A percentile compares a stretch with the other conserved stretches of the same genome.
Conservation (phyloP, 37 sponge, comb jelly and placozoan species). For the Tethya wilhelma region DNA sequence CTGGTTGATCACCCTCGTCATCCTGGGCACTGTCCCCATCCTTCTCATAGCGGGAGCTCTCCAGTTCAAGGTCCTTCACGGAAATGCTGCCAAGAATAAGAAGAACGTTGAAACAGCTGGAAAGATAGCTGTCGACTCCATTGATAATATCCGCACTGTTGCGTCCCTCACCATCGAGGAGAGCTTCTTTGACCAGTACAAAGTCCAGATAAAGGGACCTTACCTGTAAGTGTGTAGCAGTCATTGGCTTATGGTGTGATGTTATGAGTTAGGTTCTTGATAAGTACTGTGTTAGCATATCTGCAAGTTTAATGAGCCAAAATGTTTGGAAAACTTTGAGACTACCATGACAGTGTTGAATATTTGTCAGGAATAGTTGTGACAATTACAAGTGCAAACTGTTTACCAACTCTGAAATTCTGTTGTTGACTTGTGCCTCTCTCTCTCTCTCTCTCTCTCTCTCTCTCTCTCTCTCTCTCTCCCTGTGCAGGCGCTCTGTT, state of each 20-base stretch:
- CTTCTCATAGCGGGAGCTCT: slow-evolving; percentile 32
- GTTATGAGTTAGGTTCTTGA: slow-evolving; percentile 5
- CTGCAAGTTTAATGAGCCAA: no score
- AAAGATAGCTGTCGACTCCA: slow-evolving; percentile 62
- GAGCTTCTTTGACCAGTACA: slow-evolving; percentile 35
- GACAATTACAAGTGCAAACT: no score
- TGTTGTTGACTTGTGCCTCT: no score
- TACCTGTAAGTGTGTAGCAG: slow-evolving; percentile 25
- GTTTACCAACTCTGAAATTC: no score
- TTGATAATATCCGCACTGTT: slow-evolving; percentile 87
- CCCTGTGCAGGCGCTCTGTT: slow-evolving; percentile 10
- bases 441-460: not conserved
- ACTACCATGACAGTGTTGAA: no score
- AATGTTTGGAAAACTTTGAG: no score
- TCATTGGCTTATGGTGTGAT: not conserved
- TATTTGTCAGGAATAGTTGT: no score
- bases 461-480: slow-evolving; percentile 11
- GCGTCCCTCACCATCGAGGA: slow-evolving; percentile 65
- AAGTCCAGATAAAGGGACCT: slow-evolving; percentile 13
- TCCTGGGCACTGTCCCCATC: slow-evolving; percentile 57
- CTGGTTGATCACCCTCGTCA: slow-evolving; percentile 75
- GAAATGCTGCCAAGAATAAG: slow-evolving; percentile 30
- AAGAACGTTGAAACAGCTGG: slow-evolving; percentile 38
- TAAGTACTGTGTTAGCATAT: not conserved
- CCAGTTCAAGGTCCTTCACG: slow-evolving; percentile 21